Evolutionary conservation across 2,888 invertebrate genomes (phyloP), one percentile per base, ranked within the genome.

Genomic region (Scaptomyza cyrtandrae): DNA sequence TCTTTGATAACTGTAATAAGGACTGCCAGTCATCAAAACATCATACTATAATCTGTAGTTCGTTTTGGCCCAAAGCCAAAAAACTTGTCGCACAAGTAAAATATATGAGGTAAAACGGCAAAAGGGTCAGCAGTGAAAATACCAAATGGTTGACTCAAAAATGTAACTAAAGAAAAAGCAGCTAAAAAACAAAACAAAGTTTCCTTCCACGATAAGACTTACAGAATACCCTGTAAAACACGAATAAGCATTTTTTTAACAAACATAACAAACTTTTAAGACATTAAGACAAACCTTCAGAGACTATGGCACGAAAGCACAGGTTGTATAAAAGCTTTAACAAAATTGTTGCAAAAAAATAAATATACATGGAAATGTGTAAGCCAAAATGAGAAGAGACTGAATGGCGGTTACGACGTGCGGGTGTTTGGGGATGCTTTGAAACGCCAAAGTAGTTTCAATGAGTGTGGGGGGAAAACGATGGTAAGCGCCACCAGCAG

Each of bases 91-190:
- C 46, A 49, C 58, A 71, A 49, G 58, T 44, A 44, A 59, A 61
- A 37, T 45, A 62, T 45, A 35, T 44, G 41, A 10, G 41, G 41
- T 41, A 56, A 55, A 67, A 59, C 49, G 46, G 35, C 49, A 69
- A 69, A 62, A 61, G 48, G 58, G 64, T 57, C 58, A 45, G 50
- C 57, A 43, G 60, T 57, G 48, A 64, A 70, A 66, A 69, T 58
- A 76, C 69, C 77, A 72, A n/a, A n/a, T n/a, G n/a, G n/a, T n/a
- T n/a, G n/a, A n/a, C n/a, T n/a, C n/a, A n/a, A 72, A 19, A 19
- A 71, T 54, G 67, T 63, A 79, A 76, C 83, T 66, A 82, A 82
- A 75, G 69, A 71, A 78, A 80, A 74, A 41, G 62, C 62, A 50
- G 63, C 62, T 61, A 9, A 9, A 16, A 41, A 41, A 10, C 27